Percentiles rank a stretch among this genome's conserved stretches.
phyloP scores from a whole-genome alignment of 2,888 invertebrate genomes.

The Drosophila robusta region DNA sequence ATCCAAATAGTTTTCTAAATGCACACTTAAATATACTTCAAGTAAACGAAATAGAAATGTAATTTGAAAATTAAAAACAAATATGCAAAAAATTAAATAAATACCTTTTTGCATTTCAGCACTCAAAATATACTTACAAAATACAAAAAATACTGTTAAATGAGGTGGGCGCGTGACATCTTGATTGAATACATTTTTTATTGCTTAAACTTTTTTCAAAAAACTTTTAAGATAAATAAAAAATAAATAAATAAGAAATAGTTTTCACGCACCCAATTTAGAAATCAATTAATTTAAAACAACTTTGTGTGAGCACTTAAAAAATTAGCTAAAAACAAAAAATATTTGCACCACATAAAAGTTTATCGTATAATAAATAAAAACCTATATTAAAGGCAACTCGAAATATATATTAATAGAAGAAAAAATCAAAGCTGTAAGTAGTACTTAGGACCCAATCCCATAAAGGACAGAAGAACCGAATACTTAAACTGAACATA shows the following conservation, averaged over 20 bases:
- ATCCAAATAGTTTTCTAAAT: slow-evolving; percentile 63
- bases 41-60: slow-evolving; percentile 48
- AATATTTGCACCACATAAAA: slow-evolving; percentile 42
- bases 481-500: slow-evolving; percentile 68
- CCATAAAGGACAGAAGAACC: slow-evolving; percentile 14
- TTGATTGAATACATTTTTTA: background rate
- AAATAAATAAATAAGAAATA: no score
- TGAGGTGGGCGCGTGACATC: slow-evolving; percentile 4
- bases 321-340: slow-evolving; percentile 10
- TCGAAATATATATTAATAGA: slow-evolving; percentile 11
- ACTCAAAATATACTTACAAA: slow-evolving; percentile 8
- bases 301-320: slow-evolving; percentile 33
- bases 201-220: background rate
- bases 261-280: slow-evolving; percentile 12
- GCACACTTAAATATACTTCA: slow-evolving; percentile 55
- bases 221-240: background rate
- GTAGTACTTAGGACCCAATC: slow-evolving; percentile 51
- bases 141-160: slow-evolving; percentile 13
- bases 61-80: slow-evolving; percentile 21
- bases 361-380: slow-evolving; percentile 29
- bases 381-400: slow-evolving; percentile 23
- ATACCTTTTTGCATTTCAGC: slow-evolving; percentile 35
- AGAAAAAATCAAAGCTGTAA: slow-evolving; percentile 49
- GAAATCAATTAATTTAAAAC: slow-evolving; percentile 17
- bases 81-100: background rate